Percentiles rank a stretch among this genome's conserved stretches.
phyloP scores from a whole-genome alignment of 1,140 invertebrate genomes.

The Aplysia californica region DNA sequence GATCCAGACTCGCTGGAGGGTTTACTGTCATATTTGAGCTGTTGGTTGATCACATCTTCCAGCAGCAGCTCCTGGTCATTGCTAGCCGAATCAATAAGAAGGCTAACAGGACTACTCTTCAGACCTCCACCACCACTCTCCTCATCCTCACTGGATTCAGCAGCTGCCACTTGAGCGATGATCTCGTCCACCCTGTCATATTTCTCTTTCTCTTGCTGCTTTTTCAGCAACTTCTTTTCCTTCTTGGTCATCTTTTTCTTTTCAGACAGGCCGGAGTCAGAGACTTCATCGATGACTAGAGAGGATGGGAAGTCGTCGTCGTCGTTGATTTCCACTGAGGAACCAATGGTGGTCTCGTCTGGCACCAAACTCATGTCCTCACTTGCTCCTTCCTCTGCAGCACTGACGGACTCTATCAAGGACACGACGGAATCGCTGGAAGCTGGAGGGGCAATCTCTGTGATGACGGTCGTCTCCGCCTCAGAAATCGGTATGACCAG shows the following conservation, averaged over 20 bases:
- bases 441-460: neutral
- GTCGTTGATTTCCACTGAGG: slow-evolving; percentile 23
- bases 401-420: neutral
- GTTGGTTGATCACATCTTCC: slow-evolving; percentile 13
- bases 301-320: slow-evolving; percentile 21
- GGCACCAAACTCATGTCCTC: neutral
- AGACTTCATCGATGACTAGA: slow-evolving; percentile 20
- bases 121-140: too few relatives aligned
- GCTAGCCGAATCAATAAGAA: slow-evolving; percentile 3
- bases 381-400: neutral
- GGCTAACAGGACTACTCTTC: neutral
- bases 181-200: slow-evolving; percentile 24
- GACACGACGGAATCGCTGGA: neutral
- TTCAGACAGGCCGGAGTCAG: neutral
- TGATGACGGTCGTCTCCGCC: slow-evolving; percentile 24
- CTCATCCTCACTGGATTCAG: slow-evolving; percentile 18
- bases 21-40: slow-evolving; percentile 19
- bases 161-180: slow-evolving; percentile 12
- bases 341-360: slow-evolving; percentile 19
- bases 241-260: slow-evolving; percentile 32
- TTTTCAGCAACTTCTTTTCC: slow-evolving; percentile 24
- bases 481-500: slow-evolving; percentile 25
- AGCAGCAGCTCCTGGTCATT: slow-evolving; percentile 15
- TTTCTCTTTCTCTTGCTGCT: slow-evolving; percentile 12
- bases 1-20: neutral